phyloP scores from a whole-genome alignment of 1,140 invertebrate species.

The Phortica variegata region DNA sequence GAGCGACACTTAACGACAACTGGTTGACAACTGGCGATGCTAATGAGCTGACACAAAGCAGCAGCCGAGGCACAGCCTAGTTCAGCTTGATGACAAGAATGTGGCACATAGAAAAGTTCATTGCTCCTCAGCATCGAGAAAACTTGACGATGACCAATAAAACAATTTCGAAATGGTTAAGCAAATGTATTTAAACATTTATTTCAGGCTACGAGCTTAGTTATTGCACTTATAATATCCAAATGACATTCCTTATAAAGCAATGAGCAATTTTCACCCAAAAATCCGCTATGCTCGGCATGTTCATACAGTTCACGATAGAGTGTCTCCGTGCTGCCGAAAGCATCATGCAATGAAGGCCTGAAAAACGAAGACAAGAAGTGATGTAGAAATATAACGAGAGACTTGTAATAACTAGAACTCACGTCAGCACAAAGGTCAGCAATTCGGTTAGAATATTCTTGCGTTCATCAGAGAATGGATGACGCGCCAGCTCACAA shows the following conservation, averaged over 20 bases:
- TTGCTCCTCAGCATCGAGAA: too few relatives aligned
- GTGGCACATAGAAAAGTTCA: too few relatives aligned
- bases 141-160: too few relatives aligned
- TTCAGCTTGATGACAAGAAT: too few relatives aligned
- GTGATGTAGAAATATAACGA: background rate
- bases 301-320: conserved; percentile 39
- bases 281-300: conserved; percentile 41
- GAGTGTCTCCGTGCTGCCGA: conserved; percentile 26
- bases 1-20: too few relatives aligned
- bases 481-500: conserved; percentile 49
- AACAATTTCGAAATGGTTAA: too few relatives aligned
- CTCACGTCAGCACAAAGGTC: conserved; percentile 50
- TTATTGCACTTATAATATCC: conserved; percentile 34
- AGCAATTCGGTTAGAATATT: conserved; percentile 36
- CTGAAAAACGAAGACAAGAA: conserved; percentile 16
- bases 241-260: conserved; percentile 37
- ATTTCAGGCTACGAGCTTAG: conserved; percentile 42
- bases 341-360: conserved; percentile 48
- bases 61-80: too few relatives aligned
- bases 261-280: conserved; percentile 34
- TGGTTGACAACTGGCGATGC: too few relatives aligned
- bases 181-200: too few relatives aligned
- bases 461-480: conserved; percentile 32
- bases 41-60: too few relatives aligned
- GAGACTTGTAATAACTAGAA: background rate